A percentile compares a stretch with the other conserved stretches of the same genome.
Conservation (phyloP, 2,888 invertebrate species). For the Pachycephus smyrnensis region DNA sequence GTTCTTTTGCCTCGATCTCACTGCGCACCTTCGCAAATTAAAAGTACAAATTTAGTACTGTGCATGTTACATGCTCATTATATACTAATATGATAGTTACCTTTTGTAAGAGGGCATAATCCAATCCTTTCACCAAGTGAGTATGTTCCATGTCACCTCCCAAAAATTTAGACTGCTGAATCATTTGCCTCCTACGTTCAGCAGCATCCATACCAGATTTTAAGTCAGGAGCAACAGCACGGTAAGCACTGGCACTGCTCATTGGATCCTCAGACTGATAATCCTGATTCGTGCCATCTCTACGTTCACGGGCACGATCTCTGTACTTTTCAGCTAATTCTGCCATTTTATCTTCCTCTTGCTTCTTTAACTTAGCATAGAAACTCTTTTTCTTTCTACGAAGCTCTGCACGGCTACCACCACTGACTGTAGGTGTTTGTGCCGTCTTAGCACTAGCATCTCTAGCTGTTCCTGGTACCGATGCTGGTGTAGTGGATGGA, state of each 20-base stretch:
- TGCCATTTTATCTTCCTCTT: slow-evolving; percentile 94
- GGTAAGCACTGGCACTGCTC: slow-evolving; percentile 85
- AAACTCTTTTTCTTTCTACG: slow-evolving; percentile 94
- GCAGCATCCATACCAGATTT: slow-evolving; percentile 96
- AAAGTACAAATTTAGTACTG: not conserved
- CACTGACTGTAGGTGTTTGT: slow-evolving; percentile 60
- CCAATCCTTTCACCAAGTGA: slow-evolving; percentile 98
- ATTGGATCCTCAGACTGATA: slow-evolving; percentile 86
- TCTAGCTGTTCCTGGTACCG: slow-evolving; percentile 73
- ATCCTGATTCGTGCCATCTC: slow-evolving; percentile 87
- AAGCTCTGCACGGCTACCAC: slow-evolving; percentile 76
- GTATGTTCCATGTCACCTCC: slow-evolving; percentile 99
- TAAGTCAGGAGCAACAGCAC: slow-evolving; percentile 96
- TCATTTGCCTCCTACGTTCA: slow-evolving; percentile 93
- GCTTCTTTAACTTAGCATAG: slow-evolving; percentile 93
- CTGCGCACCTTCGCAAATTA: slow-evolving; percentile 74
- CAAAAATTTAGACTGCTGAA: slow-evolving; percentile 98
- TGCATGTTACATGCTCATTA: not conserved
- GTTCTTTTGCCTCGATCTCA: slow-evolving; percentile 84
- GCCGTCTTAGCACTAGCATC: slow-evolving; percentile 78
- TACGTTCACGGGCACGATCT: slow-evolving; percentile 89
- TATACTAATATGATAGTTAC: slow-evolving; percentile 65
- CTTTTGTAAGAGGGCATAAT: slow-evolving; percentile 92
- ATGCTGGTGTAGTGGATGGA: slow-evolving; percentile 69
- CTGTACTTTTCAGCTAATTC: slow-evolving; percentile 94